phyloP scores from a whole-genome alignment of 1,140 invertebrate genomes.

The Monomorium pharaonis region DNA sequence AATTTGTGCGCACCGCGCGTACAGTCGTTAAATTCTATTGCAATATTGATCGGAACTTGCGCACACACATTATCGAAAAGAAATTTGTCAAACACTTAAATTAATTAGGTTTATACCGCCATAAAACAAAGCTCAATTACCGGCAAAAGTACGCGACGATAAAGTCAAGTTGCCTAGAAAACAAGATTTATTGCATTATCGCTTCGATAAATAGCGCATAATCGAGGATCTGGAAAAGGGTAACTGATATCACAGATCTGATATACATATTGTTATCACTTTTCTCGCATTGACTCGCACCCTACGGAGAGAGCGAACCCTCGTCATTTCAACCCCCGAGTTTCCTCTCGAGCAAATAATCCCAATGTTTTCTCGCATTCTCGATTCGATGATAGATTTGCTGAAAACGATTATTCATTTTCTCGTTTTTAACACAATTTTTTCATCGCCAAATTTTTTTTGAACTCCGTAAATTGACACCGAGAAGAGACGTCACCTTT shows the following conservation, averaged over 20 bases:
- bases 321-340: conserved; percentile 17
- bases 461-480: not conserved
- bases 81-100: conserved; percentile 28
- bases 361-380: not conserved
- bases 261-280: conserved; percentile 52
- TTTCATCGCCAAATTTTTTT: not conserved
- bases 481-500: not conserved
- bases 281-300: conserved; percentile 23
- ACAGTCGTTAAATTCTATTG: conserved; percentile 17
- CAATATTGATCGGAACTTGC: conserved; percentile 5
- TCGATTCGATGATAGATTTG: not conserved
- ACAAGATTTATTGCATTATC: conserved; percentile 27
- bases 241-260: conserved; percentile 27
- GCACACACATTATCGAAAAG: not conserved
- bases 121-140: conserved; percentile 14
- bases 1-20: conserved; percentile 17
- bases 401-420: not conserved
- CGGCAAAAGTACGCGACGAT: not conserved
- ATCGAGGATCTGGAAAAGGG: not conserved
- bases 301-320: conserved; percentile 8
- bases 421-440: not conserved
- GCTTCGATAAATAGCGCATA: conserved; percentile 33
- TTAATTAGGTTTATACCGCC: not conserved
- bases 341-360: conserved; percentile 40
- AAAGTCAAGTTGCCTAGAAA: conserved; percentile 4